phyloP scores from a whole-genome alignment of 2,113 vertebrate species.

The Octodon degus region DNA sequence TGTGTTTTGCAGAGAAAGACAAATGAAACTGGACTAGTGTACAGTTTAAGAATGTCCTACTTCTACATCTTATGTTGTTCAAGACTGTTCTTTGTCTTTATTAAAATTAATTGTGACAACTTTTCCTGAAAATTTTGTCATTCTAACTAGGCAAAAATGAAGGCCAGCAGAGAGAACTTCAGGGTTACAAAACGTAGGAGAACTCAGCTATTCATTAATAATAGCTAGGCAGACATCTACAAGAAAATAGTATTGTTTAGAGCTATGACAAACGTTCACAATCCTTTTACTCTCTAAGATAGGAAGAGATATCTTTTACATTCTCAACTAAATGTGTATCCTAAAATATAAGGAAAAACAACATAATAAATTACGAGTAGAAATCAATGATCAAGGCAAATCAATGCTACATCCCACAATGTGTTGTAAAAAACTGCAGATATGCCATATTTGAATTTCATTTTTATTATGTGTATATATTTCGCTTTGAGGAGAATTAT shows the following conservation, averaged over 20 bases:
- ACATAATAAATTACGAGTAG: background rate
- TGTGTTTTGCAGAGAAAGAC: slow-evolving; percentile 17
- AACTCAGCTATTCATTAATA: background rate
- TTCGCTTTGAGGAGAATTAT: slow-evolving; percentile 70
- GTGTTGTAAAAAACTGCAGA: slow-evolving; percentile 61
- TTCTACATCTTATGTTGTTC: background rate
- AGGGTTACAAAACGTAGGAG: slow-evolving; percentile 17
- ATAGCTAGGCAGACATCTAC: background rate
- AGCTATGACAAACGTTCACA: background rate
- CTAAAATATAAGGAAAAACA: slow-evolving; percentile 1
- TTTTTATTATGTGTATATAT: slow-evolving; percentile 68
- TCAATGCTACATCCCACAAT: slow-evolving; percentile 30
- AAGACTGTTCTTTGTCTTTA: slow-evolving; percentile 49
- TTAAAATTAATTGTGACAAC: slow-evolving; percentile 47
- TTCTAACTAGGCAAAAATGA: background rate
- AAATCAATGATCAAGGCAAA: slow-evolving; percentile 51
- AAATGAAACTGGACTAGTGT: background rate
- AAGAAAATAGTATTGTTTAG: background rate
- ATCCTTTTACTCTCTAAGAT: slow-evolving; percentile 33
- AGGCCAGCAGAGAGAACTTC: background rate
- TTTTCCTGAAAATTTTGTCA: slow-evolving; percentile 39
- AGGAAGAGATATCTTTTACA: background rate
- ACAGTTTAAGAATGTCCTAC: background rate
- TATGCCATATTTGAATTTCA: slow-evolving; percentile 61
- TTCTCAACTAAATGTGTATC: background rate